Base-by-base conservation (phyloP, 2,113 vertebrate genomes). In the Hemiprocne comata region DNA sequence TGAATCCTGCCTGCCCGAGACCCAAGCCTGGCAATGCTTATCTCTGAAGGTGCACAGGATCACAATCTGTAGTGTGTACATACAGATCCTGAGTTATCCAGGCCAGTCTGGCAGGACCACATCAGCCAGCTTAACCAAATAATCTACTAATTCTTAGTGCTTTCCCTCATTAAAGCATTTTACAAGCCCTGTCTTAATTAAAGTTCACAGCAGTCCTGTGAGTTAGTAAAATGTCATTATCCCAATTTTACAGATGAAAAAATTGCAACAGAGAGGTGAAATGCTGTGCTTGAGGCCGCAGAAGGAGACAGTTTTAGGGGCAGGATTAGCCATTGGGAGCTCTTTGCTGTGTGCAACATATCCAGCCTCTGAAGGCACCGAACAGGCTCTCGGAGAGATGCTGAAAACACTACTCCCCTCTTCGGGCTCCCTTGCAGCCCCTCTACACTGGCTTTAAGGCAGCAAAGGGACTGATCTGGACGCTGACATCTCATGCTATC, bases 181-280 rank as follows among this genome's bases (percentile, higher is more conserved):
- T 82, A 76, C 62, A 94, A 95, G 90, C 91, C 53, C 15, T 93
- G 54, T 53, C 79, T 91, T 91, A 89, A 96, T 96, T 96, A 96
- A 95, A 87, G 91, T 77, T 96, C 89, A 93, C 93, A 92, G 89
- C 81, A 87, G 92, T 89, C 84, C 92, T 95, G 46, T 2, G 4
- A 66, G 77, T 90, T 89, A 93, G 77, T 66, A 94, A 94, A 96
- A 94, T 58, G 71, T 83, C 89, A 96, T 96, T 95, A 97, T 93
- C 69, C 83, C 88, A 92, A 93, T 97, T 96, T 97, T 95, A 96
- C 92, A 96, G 93, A 89, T 90, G 93, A 87, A 94, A 85, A 95
- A 94, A 67, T 96, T 93, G 75, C 69, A 86, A 91, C 79, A 78
- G 93, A 62, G 90, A 40, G 69, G 67, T 80, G 82, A 95, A 94